Conservation (phyloP, 2,113 vertebrate species). For the Lophochroa leadbeateri region DNA sequence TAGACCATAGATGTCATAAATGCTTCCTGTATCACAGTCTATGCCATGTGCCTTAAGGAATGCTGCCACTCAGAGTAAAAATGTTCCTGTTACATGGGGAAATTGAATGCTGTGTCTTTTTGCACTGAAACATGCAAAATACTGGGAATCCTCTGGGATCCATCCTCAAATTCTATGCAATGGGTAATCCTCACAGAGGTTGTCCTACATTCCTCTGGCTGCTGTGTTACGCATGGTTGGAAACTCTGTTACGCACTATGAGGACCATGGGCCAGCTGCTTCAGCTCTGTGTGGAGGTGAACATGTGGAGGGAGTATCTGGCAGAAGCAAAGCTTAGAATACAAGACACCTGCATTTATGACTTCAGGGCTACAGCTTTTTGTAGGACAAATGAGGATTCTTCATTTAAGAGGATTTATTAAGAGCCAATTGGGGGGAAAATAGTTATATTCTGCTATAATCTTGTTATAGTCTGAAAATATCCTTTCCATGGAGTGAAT, state of each 20-base stretch:
- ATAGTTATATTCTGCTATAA: constrained; percentile 8
- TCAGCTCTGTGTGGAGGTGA: neutral
- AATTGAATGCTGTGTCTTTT: neutral
- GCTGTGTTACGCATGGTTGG: fast-evolving
- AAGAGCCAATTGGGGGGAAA: neutral
- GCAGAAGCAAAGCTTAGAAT: neutral
- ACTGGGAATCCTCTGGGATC: neutral
- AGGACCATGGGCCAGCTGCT: neutral
- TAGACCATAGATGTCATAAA: neutral
- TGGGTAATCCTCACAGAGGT: neutral
- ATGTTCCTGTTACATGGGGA: fast-evolving
- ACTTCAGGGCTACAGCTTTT: neutral
- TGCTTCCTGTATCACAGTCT: neutral
- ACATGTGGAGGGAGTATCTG: neutral
- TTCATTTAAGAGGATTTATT: constrained; percentile 30
- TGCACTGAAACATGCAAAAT: fast-evolving
- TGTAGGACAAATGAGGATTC: neutral
- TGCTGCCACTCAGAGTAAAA: neutral
- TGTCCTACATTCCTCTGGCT: fast-evolving
- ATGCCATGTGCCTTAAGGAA: neutral
- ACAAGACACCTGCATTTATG: neutral
- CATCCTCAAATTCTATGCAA: fast-evolving
- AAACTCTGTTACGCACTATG: neutral
- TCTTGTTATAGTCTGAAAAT: neutral
- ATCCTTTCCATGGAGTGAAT: neutral